These are phyloP conservation scores for Malthinus seriepunctatus DNA, from an alignment of 2,888 invertebrate genomes.

Conservation along the genomic window DNA sequence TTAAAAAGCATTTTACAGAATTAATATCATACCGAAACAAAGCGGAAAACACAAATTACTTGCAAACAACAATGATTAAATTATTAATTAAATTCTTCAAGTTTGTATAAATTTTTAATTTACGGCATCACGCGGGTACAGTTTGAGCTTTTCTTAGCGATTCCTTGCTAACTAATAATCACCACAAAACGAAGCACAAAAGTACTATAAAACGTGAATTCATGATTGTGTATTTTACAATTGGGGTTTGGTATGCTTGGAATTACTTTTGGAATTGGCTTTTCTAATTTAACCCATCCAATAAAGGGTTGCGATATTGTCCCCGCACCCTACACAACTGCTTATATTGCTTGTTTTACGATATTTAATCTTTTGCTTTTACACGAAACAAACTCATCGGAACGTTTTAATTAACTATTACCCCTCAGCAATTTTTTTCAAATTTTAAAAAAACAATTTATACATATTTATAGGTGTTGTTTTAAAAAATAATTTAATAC, in stretches of 20 bases:
- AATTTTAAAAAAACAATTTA: background rate
- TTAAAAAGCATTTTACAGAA: constrained; percentile 42
- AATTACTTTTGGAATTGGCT: constrained; percentile 51
- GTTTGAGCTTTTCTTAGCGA: constrained; percentile 34
- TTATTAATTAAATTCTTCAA: constrained; percentile 52
- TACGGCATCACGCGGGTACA: constrained; percentile 46
- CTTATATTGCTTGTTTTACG: constrained; percentile 49
- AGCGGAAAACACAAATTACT: constrained; percentile 43
- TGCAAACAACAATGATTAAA: constrained; percentile 50
- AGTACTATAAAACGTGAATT: constrained; percentile 47
- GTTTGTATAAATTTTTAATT: constrained; percentile 50
- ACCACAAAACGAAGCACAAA: constrained; percentile 43
- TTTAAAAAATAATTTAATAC: too few relatives aligned
- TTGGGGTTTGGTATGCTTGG: constrained; percentile 47
- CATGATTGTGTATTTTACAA: constrained; percentile 51
- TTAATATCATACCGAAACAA: constrained; percentile 41
- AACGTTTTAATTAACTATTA: constrained; percentile 47
- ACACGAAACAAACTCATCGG: constrained; percentile 45
- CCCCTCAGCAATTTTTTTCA: constrained; percentile 23
- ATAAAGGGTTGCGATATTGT: constrained; percentile 51
- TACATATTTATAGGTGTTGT: too few relatives aligned
- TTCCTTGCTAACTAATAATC: constrained; percentile 43
- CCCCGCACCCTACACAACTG: constrained; percentile 43
- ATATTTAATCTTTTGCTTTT: constrained; percentile 47
- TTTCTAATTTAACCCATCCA: constrained; percentile 52